phyloP scores from a whole-genome alignment of 2,888 invertebrate species.

The Drosophila maculinotata region DNA sequence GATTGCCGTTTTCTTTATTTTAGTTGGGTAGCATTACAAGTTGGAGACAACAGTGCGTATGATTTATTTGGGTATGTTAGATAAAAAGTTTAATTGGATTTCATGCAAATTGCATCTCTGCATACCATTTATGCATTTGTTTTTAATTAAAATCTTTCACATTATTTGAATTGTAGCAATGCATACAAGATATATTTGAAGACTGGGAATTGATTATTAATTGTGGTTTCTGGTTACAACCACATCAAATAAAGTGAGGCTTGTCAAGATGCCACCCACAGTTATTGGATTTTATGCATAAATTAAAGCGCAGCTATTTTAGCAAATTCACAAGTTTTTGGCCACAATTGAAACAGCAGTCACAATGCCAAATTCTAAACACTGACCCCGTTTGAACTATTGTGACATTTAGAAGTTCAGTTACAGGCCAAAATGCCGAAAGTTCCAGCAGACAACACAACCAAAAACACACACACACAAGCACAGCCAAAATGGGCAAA shows the following conservation, averaged over 20 bases:
- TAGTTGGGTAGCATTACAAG: slow-evolving; percentile 4
- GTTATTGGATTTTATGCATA: slow-evolving; percentile 17
- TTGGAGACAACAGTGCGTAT: slow-evolving; percentile 68
- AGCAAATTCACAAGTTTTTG: slow-evolving; percentile 19
- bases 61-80: slow-evolving; percentile 57
- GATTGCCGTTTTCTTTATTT: slow-evolving; percentile 44
- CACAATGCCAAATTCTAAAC: slow-evolving; percentile 62
- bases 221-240: neutral
- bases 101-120: slow-evolving; percentile 58
- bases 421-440: slow-evolving; percentile 64
- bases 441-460: slow-evolving; percentile 40
- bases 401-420: slow-evolving; percentile 70
- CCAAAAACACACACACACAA: slow-evolving; percentile 10
- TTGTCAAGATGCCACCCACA: neutral
- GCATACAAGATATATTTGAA: slow-evolving; percentile 3
- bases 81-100: slow-evolving; percentile 78
- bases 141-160: slow-evolving; percentile 65
- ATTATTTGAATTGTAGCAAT: slow-evolving; percentile 29
- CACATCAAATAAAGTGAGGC: neutral
- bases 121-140: slow-evolving; percentile 53
- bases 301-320: slow-evolving; percentile 21
- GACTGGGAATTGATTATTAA: neutral
- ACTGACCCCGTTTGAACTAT: slow-evolving; percentile 50
- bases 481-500: slow-evolving; percentile 33
- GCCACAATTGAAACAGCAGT: slow-evolving; percentile 34